A percentile compares a stretch with the other conserved stretches of the same genome.
Evolutionary conservation across 2,113 vertebrate genomes (phyloP).

Genomic region (Orycteropus afer): DNA sequence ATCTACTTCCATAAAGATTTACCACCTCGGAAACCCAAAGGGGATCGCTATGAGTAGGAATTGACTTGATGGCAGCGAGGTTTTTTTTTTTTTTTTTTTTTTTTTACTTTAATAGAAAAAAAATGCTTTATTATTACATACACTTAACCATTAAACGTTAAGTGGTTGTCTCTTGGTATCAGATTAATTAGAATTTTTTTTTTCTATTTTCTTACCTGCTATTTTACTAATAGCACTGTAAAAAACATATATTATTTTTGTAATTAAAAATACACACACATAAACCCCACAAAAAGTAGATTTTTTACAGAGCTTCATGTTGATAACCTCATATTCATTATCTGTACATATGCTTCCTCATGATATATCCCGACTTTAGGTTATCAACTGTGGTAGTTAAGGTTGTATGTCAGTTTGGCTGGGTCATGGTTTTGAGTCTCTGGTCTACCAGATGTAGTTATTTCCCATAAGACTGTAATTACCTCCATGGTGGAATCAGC

Average conservation of each 20-base stretch:
- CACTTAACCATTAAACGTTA: neutral
- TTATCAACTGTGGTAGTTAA: too few species aligned
- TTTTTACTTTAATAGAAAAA: too few species aligned
- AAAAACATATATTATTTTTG: neutral
- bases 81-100: too few species aligned
- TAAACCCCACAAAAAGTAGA: neutral
- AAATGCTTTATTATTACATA: neutral
- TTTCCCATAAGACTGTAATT: too few species aligned
- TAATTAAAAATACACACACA: neutral
- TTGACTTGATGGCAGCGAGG: too few species aligned
- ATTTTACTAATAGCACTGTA: constrained; percentile 9
- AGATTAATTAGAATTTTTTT: neutral
- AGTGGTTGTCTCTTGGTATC: neutral
- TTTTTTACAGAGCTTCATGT: neutral
- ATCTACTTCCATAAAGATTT: too few species aligned
- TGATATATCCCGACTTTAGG: neutral
- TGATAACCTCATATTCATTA: neutral
- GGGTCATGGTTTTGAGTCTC: too few species aligned
- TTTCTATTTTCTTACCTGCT: neutral
- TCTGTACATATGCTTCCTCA: neutral
- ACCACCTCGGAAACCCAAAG: too few species aligned
- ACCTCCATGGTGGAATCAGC: too few species aligned
- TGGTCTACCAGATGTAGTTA: too few species aligned
- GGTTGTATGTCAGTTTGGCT: too few species aligned
- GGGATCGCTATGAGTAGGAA: too few species aligned